phyloP scores from a whole-genome alignment of 30 jellyfish, hydroid and myxozoan genomes.

The Clytia hemisphaerica region DNA sequence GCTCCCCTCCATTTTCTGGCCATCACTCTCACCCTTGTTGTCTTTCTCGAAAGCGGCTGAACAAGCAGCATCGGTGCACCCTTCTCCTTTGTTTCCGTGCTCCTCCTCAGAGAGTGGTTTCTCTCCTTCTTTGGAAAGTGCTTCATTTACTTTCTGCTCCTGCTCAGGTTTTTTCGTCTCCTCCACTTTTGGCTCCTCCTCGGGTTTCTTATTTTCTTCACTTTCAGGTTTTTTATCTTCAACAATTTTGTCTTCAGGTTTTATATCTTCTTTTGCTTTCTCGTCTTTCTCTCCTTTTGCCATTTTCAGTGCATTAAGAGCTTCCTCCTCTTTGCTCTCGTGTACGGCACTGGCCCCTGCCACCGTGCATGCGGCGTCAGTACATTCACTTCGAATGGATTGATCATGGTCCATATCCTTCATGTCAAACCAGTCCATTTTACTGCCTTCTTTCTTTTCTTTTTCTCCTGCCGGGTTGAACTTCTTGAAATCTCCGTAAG shows the following conservation, averaged over 20 bases:
- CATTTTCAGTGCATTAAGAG: too few relatives aligned
- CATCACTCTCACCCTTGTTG: constrained; percentile 2
- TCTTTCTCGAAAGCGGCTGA: not conserved
- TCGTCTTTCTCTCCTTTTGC: not conserved
- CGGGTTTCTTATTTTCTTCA: not conserved
- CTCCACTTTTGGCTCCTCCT: not conserved
- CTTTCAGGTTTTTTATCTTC: not conserved
- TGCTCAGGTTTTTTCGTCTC: not conserved
- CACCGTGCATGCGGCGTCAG: constrained; percentile 16
- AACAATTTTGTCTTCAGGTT: not conserved
- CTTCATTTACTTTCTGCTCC: not conserved
- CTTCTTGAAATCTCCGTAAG: not conserved
- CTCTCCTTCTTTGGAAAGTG: not conserved
- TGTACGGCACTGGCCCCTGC: too few relatives aligned
- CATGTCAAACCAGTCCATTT: not conserved
- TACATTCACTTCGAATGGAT: too few relatives aligned
- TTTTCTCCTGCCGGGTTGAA: not conserved
- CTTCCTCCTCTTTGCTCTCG: too few relatives aligned
- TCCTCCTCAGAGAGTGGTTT: not conserved
- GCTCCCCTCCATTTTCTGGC: not conserved
- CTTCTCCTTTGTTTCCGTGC: not conserved
- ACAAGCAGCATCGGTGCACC: constrained; percentile 27
- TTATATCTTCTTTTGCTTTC: not conserved
- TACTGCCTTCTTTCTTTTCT: not conserved
- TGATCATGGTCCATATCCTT: too few relatives aligned